phyloP scores from a whole-genome alignment of 2,113 vertebrate genomes.

The Scolopax mira region DNA sequence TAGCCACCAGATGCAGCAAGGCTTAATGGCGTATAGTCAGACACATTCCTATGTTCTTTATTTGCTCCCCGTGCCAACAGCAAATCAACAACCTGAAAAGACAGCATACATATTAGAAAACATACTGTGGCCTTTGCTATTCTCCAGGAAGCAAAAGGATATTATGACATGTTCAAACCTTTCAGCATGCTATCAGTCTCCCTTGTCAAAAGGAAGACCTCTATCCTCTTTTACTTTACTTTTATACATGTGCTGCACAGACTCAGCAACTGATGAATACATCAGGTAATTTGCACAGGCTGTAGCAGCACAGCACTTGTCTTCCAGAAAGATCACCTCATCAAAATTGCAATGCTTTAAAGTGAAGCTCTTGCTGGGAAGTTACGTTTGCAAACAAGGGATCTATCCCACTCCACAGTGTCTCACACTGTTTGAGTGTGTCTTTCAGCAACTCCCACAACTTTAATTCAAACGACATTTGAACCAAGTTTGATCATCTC shows the following conservation, averaged over 20 bases:
- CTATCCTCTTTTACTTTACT: background rate
- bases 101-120: background rate
- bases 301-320: background rate
- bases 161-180: background rate
- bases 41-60: slow-evolving; percentile 98
- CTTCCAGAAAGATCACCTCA: background rate
- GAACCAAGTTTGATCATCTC: background rate
- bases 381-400: background rate
- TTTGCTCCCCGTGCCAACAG: slow-evolving; percentile 95
- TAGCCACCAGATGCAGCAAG: slow-evolving; percentile 98
- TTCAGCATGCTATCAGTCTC: background rate
- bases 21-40: slow-evolving; percentile 97
- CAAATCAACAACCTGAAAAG: slow-evolving; percentile 91
- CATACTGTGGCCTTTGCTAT: background rate
- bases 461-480: background rate
- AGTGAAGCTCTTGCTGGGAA: background rate
- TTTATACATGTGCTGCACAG: background rate
- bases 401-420: background rate
- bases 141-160: background rate
- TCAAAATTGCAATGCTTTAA: background rate
- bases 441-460: background rate
- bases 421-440: background rate
- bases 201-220: background rate
- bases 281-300: background rate
- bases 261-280: background rate